These are phyloP conservation scores for Aurelia coerulea DNA, from an alignment of 30 jellyfish, hydroid and myxozoan genomes.

Conservation along the genomic window DNA sequence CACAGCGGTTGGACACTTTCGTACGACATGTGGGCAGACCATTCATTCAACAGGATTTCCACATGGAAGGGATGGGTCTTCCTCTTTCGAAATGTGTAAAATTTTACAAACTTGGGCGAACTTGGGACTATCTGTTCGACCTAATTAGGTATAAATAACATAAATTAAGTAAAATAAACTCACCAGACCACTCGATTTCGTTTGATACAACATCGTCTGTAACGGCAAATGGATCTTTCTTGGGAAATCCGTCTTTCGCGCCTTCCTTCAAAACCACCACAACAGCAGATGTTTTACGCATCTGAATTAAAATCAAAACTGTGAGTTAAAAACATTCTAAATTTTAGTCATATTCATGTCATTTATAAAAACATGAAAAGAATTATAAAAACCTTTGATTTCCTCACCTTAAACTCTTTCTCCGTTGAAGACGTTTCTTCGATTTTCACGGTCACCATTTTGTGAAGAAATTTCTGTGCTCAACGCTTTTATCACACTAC, in stretches of 20 bases:
- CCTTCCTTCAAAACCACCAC: conserved; percentile 26
- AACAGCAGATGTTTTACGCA: conserved; percentile 3
- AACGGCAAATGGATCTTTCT: conserved; percentile 69
- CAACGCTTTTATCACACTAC: neutral
- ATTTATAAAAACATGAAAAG: neutral
- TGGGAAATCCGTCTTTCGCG: conserved; percentile 14
- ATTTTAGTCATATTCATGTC: neutral
- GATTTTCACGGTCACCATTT: neutral
- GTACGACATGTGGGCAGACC: no score
- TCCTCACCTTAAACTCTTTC: neutral
- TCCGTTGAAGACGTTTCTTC: neutral
- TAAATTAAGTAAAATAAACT: neutral
- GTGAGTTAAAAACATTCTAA: neutral
- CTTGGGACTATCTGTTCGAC: neutral
- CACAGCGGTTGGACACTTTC: no score
- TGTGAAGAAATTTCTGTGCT: neutral
- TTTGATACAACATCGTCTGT: conserved; percentile 55
- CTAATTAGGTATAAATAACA: neutral
- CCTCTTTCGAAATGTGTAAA: no score
- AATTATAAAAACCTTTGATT: neutral
- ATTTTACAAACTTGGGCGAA: neutral
- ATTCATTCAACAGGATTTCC: no score
- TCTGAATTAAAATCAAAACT: neutral
- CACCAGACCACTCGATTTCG: conserved; percentile 73
- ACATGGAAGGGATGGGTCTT: no score